Percentiles rank a stretch among this genome's conserved stretches.
Evolutionary conservation across 1,140 invertebrate species (phyloP).

Genomic region (Cheumatopsyche charites): DNA sequence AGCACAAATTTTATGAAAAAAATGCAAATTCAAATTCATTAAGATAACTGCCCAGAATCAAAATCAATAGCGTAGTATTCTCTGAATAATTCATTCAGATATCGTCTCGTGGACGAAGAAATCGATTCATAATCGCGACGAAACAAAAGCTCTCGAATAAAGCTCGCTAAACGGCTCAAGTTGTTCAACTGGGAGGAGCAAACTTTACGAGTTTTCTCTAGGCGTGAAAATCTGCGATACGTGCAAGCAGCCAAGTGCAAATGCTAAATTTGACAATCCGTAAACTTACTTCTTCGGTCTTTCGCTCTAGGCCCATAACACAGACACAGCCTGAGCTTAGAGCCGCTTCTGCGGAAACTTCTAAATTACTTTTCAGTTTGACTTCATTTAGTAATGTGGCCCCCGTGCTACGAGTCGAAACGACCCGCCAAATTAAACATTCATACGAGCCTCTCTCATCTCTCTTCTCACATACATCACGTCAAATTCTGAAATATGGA

Average conservation of each 20-base stretch:
- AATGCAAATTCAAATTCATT: too few relatives aligned
- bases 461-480: too few relatives aligned
- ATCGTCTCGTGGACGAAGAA: too few relatives aligned
- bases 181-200: background rate
- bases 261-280: conserved; percentile 18
- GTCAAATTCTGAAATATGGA: too few relatives aligned
- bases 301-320: background rate
- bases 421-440: conserved; percentile 13
- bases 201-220: conserved; percentile 5
- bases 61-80: too few relatives aligned
- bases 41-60: too few relatives aligned
- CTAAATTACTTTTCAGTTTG: conserved; percentile 23
- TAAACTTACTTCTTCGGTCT: conserved; percentile 7
- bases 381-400: conserved; percentile 20
- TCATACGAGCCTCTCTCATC: background rate
- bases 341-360: conserved; percentile 6
- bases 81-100: too few relatives aligned
- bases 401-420: background rate
- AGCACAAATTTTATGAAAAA: too few relatives aligned
- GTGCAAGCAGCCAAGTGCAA: conserved; percentile 13
- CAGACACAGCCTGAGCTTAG: conserved; percentile 4
- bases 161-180: too few relatives aligned
- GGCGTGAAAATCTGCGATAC: conserved; percentile 13
- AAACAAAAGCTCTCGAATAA: too few relatives aligned
- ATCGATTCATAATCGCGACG: too few relatives aligned